Conservation (phyloP, 1,140 invertebrate genomes). For the Epicauta chinensis region DNA sequence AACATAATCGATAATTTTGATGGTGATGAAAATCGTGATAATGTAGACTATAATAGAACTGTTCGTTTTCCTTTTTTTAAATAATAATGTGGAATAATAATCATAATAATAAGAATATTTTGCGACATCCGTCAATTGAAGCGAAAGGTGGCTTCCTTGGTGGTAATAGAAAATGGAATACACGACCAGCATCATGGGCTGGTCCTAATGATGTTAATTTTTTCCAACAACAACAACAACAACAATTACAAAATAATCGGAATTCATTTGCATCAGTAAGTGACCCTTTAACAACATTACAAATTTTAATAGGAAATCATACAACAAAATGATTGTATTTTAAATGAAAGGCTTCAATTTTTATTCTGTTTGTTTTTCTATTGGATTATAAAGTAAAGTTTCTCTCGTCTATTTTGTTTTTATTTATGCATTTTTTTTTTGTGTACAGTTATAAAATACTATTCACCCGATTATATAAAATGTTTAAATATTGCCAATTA, state of each 20-base stretch:
- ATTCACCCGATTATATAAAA: too few relatives aligned
- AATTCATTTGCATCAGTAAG: slow-evolving; percentile 26
- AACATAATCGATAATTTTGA: too few relatives aligned
- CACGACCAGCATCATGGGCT: slow-evolving; percentile 32
- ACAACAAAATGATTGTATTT: not conserved
- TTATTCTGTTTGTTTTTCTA: too few relatives aligned
- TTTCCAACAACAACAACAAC: slow-evolving; percentile 18
- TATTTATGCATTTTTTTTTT: too few relatives aligned
- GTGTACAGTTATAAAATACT: not conserved
- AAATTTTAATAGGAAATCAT: not conserved
- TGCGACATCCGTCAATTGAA: slow-evolving; percentile 23
- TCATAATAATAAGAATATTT: slow-evolving; percentile 13
- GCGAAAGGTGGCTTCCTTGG: slow-evolving; percentile 28
- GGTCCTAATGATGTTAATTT: slow-evolving; percentile 26
- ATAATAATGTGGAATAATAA: slow-evolving; percentile 13
- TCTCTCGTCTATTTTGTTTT: not conserved
- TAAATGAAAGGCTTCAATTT: not conserved
- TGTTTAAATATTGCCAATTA: too few relatives aligned
- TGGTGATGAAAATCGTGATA: too few relatives aligned
- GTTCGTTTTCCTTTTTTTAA: too few relatives aligned
- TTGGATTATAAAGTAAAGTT: too few relatives aligned
- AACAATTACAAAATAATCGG: slow-evolving; percentile 2
- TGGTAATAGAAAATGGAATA: slow-evolving; percentile 32
- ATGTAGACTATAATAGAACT: not conserved
- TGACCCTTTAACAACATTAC: not conserved